These are phyloP conservation scores for Drosophila dunni DNA, from an alignment of 1,140 invertebrate species.

Conservation along the genomic window DNA sequence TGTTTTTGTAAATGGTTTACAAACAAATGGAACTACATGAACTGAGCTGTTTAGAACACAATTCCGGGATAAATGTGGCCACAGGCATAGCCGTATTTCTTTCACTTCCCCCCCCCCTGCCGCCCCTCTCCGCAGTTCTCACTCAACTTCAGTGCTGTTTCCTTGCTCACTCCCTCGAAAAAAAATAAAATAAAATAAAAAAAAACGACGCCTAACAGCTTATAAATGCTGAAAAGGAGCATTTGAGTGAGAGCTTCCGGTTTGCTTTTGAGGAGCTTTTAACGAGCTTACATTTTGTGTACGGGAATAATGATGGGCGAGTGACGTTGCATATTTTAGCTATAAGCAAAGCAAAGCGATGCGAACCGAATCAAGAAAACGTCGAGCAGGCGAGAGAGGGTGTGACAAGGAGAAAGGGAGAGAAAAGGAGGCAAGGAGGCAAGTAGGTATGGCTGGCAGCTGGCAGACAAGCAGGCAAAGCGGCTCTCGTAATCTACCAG, in stretches of 20 bases:
- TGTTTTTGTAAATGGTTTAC: constrained; percentile 25
- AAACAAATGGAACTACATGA: constrained; percentile 19
- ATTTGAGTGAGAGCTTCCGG: constrained; percentile 51
- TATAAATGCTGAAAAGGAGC: constrained; percentile 51
- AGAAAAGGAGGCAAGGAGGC: too few species aligned
- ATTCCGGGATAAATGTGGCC: constrained; percentile 36
- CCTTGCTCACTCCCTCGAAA: constrained; percentile 8
- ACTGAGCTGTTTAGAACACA: constrained; percentile 26
- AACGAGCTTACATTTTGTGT: constrained; percentile 67
- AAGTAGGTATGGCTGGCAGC: too few species aligned
- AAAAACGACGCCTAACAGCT: constrained; percentile 36
- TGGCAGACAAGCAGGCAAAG: neutral
- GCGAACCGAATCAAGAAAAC: neutral
- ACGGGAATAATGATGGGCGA: constrained; percentile 61
- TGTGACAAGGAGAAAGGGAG: too few species aligned
- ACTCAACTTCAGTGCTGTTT: neutral
- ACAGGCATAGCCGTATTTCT: neutral
- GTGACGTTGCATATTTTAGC: constrained; percentile 72
- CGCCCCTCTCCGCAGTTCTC: neutral
- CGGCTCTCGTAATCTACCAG: constrained; percentile 9
- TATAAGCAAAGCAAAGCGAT: constrained; percentile 16
- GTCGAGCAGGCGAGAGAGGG: neutral
- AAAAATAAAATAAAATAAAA: constrained; percentile 1
- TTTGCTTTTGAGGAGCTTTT: constrained; percentile 67
- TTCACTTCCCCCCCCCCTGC: neutral